Conservation (phyloP, 2,797 vertebrate species). For the Myotis myotis region DNA sequence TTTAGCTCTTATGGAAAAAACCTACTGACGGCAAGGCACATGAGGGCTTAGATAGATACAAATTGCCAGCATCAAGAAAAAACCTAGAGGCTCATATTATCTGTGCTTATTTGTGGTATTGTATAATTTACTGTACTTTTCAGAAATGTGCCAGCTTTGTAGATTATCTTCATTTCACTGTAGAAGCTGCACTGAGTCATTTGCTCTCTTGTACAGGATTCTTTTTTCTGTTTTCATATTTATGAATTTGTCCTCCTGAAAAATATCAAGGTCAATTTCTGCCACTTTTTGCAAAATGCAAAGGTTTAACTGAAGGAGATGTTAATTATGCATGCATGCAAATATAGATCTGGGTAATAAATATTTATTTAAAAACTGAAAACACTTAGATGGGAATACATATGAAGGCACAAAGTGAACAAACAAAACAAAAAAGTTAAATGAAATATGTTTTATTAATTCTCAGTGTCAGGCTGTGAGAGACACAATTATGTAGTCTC, state of each 20-base stretch:
- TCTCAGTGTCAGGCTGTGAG: not conserved
- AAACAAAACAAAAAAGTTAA: slow-evolving; percentile 25
- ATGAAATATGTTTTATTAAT: not conserved
- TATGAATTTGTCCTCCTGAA: slow-evolving; percentile 59
- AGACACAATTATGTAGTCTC: not conserved
- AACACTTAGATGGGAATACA: slow-evolving; percentile 17
- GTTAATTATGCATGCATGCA: slow-evolving; percentile 29
- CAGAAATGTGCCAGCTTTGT: not conserved
- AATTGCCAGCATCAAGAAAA: not conserved
- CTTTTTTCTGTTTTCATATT: slow-evolving; percentile 55
- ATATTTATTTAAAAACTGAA: slow-evolving; percentile 56
- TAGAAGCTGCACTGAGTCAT: slow-evolving; percentile 24
- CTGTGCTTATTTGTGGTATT: not conserved
- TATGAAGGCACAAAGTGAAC: slow-evolving; percentile 14
- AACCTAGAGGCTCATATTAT: not conserved
- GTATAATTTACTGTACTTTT: slow-evolving; percentile 10
- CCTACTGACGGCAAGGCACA: not conserved
- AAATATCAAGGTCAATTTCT: slow-evolving; percentile 72
- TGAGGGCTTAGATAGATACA: not conserved
- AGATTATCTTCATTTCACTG: slow-evolving; percentile 31
- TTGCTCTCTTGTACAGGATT: slow-evolving; percentile 11
- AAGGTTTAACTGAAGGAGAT: slow-evolving; percentile 56
- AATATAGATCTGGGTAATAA: slow-evolving; percentile 53
- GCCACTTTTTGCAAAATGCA: slow-evolving; percentile 65
- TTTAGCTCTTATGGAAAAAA: not conserved